These are phyloP conservation scores for Miltochrista miniata DNA, from an alignment of 2,888 invertebrate genomes.

Conservation along the genomic window DNA sequence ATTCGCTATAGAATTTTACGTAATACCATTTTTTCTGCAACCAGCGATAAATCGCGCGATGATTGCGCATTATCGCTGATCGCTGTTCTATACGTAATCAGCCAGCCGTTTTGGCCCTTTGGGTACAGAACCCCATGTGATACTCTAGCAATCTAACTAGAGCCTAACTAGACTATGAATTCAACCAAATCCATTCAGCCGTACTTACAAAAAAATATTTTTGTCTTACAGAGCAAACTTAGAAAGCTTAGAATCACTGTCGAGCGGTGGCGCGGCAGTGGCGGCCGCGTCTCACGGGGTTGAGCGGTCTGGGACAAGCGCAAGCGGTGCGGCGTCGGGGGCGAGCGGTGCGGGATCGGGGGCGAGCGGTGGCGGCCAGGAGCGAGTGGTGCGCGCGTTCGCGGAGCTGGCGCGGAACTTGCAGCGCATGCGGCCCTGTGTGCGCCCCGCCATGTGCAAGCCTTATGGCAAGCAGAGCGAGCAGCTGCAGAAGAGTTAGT, in stretches of 20 bases:
- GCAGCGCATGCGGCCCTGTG: conserved; percentile 94
- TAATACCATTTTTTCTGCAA: no score
- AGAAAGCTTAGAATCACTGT: conserved; percentile 88
- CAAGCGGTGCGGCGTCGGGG: conserved; percentile 84
- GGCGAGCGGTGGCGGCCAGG: conserved; percentile 86
- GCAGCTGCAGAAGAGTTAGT: conserved; percentile 92
- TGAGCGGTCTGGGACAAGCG: conserved; percentile 83
- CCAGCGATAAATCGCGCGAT: no score
- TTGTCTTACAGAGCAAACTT: conserved; percentile 83
- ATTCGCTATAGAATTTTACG: no score
- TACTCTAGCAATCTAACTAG: no score
- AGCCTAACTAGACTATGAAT: no score
- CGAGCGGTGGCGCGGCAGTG: conserved; percentile 83
- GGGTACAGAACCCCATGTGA: no score
- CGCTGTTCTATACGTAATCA: no score
- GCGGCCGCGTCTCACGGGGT: conserved; percentile 81
- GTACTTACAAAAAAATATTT: no score
- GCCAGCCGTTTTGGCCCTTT: no score
- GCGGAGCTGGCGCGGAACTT: conserved; percentile 94
- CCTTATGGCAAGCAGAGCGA: conserved; percentile 96
- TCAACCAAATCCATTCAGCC: no score
- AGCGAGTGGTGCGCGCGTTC: conserved; percentile 93
- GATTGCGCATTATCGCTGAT: no score
- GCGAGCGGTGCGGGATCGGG: conserved; percentile 88
- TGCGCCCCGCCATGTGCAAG: conserved; percentile 95